phyloP scores from a whole-genome alignment of 2,888 invertebrate genomes.

The Didymodactylos carnosus region DNA sequence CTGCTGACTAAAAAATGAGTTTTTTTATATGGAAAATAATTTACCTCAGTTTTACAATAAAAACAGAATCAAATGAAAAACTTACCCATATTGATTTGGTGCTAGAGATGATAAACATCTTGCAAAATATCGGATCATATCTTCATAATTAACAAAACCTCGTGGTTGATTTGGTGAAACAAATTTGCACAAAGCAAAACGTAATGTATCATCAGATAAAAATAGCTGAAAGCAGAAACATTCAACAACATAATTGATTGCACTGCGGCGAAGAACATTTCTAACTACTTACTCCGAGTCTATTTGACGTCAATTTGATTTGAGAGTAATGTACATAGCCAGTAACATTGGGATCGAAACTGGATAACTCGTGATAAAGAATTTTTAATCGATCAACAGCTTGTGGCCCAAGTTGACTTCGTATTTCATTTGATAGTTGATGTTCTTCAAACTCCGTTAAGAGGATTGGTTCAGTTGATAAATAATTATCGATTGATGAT shows the following conservation, averaged over 20 bases:
- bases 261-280: no score
- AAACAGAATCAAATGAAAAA: no score
- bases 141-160: conserved; percentile 26
- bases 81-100: background rate
- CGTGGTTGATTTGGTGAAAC: conserved; percentile 19
- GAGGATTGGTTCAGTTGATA: conserved; percentile 21
- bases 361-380: conserved; percentile 23
- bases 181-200: conserved; percentile 22
- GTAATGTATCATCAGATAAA: conserved; percentile 19
- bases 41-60: no score
- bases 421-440: conserved; percentile 19
- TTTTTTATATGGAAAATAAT: no score
- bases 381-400: conserved; percentile 19
- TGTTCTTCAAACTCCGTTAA: conserved; percentile 18
- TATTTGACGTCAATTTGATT: conserved; percentile 18
- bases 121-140: conserved; percentile 22
- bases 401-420: conserved; percentile 20
- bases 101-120: background rate
- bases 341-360: conserved; percentile 20
- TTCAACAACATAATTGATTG: background rate
- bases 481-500: conserved; percentile 19
- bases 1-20: no score
- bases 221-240: conserved; percentile 18
- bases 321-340: conserved; percentile 22
- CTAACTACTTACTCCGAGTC: conserved; percentile 19